Evolutionary conservation across 2,113 vertebrate species (phyloP).

Genomic region (Ceratotherium simum): DNA sequence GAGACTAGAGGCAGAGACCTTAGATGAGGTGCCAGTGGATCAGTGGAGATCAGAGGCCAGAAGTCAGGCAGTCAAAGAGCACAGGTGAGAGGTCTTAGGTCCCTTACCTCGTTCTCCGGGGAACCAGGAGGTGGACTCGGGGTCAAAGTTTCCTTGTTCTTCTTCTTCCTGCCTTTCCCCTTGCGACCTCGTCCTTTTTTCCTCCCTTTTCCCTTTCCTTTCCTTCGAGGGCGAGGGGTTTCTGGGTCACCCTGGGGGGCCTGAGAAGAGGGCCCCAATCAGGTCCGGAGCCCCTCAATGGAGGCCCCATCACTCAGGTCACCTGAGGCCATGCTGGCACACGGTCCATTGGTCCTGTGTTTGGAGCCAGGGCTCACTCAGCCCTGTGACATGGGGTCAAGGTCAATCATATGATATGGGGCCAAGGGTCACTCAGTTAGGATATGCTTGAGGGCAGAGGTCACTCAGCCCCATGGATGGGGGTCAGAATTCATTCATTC

Average conservation of each 20-base stretch:
- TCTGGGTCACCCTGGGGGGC: background rate
- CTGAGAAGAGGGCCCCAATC: background rate
- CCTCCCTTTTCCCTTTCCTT: slow-evolving; percentile 88
- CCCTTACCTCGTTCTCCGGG: slow-evolving; percentile 75
- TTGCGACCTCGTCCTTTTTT: slow-evolving; percentile 87
- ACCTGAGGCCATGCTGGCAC: background rate
- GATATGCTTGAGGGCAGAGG: background rate
- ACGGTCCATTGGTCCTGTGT: background rate
- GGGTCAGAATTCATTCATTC: background rate
- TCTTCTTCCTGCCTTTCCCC: slow-evolving; percentile 92
- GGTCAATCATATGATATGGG: background rate
- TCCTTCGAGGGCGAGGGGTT: slow-evolving; percentile 67
- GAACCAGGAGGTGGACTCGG: background rate
- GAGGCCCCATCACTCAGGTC: background rate
- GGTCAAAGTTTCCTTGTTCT: slow-evolving; percentile 85
- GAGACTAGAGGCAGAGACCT: background rate
- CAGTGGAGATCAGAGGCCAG: background rate
- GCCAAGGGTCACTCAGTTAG: background rate
- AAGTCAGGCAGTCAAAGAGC: background rate
- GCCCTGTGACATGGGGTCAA: background rate
- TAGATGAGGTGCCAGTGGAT: background rate
- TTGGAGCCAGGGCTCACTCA: background rate
- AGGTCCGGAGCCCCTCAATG: background rate
- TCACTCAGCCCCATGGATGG: background rate
- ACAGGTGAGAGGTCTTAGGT: background rate